Conservation (phyloP, 2,888 invertebrate genomes). For the Parascotia fuliginaria region DNA sequence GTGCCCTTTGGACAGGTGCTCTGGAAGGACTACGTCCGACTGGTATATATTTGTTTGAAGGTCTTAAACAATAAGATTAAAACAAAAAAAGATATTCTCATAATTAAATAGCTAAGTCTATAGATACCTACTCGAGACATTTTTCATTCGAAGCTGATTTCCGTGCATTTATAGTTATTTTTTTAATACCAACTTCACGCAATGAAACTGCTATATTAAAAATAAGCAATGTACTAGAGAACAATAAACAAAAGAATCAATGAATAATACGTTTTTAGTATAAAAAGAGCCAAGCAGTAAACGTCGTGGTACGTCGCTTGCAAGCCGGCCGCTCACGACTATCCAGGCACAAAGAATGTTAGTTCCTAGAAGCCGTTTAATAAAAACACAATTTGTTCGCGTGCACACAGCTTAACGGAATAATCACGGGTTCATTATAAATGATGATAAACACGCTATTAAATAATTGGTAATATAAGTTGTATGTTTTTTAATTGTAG, state of each 20-base stretch:
- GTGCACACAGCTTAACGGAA: conserved; percentile 28
- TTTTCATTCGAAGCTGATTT: too few species aligned
- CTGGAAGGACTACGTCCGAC: too few species aligned
- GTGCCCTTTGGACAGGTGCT: too few species aligned
- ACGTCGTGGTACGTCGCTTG: conserved; percentile 20
- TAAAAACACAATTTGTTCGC: conserved; percentile 35
- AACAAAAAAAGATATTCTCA: too few species aligned
- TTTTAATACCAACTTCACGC: too few species aligned
- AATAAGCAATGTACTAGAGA: not conserved
- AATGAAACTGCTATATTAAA: too few species aligned
- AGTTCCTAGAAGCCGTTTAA: conserved; percentile 30
- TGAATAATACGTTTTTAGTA: not conserved
- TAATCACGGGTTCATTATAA: conserved; percentile 42
- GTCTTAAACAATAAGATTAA: too few species aligned
- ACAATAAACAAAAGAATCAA: not conserved
- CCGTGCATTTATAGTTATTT: too few species aligned
- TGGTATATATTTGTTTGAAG: too few species aligned
- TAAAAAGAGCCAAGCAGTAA: not conserved
- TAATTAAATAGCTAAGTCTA: too few species aligned
- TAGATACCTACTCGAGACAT: too few species aligned
- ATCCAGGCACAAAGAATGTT: conserved; percentile 31
- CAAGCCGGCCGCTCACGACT: conserved; percentile 26
- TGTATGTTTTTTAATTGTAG: conserved; percentile 16
- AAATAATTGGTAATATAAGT: conserved; percentile 32
- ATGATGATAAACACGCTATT: conserved; percentile 36